Base-by-base conservation (phyloP, 1,140 invertebrate genomes). In the Octopus bimaculoides region DNA sequence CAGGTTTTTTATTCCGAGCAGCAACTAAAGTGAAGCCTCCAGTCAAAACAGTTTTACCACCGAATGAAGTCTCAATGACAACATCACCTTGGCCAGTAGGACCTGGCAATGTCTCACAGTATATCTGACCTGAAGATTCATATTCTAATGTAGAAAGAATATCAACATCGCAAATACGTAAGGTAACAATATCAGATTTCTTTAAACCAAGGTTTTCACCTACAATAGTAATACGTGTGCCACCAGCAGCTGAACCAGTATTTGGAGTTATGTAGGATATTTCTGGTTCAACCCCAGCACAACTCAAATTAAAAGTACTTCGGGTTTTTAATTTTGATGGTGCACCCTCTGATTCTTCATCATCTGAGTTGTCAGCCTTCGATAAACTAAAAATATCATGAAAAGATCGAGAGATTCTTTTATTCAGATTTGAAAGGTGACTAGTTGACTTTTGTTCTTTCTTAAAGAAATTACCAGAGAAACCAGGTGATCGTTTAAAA, bases 21-120 rank as follows among this genome's bases (percentile, higher is more conserved):
- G 56, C 85, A 71, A 85, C 83, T 74, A 86, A 86, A 6, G 83
- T 84, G 80, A 85, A 87, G 41, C 83, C 82, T 73, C 86, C 83
- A 74, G 86, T 85, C 8, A 88, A 77, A 53, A 85, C 83, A 78
- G 84, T 85, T 55, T 85, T 86, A 17, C 88, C 89, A 5, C 89
- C 88, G 9, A 86, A 88, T 73, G 85, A 83, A 52, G 89, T 89
- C 76, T 87, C 87, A 55, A 89, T 83, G 66, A 85, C 82, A 9
- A 89, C 81, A 79, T 88, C 82, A 5, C 89, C 89, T 61, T 82
- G 85, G 20, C 87, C 84, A 5, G 85, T 80, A 53, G 85, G 82
- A 77, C 83, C 86, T 52, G 83, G 83, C 81, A 84, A 86, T 52
- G 87, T 88, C 17, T 83, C 86, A 77, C 87, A 86, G 75, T 85